Percentiles rank a stretch among this genome's conserved stretches.
phyloP scores from a whole-genome alignment of 2,113 vertebrate species.

The Corythaeola cristata region DNA sequence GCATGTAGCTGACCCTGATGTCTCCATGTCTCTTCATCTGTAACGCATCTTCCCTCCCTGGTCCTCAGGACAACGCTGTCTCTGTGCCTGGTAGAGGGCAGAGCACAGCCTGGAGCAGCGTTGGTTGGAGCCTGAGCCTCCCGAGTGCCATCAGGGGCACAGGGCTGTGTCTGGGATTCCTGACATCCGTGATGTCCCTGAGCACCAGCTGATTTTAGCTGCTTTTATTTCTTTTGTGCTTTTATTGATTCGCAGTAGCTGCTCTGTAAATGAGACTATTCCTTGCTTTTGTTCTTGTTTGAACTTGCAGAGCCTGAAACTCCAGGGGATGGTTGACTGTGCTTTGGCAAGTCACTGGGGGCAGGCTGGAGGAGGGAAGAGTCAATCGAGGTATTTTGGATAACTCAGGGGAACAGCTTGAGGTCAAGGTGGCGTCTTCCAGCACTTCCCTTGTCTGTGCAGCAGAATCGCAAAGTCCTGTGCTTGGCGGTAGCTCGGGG shows the following conservation, averaged over 20 bases:
- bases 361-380: background rate
- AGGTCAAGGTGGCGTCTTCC: background rate
- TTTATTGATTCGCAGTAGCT: background rate
- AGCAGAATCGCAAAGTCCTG: background rate
- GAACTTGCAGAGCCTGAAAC: background rate
- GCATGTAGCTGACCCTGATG: background rate
- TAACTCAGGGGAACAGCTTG: background rate
- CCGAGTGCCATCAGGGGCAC: rapidly evolving
- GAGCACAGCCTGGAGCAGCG: background rate
- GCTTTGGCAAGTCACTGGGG: background rate
- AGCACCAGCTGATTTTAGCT: background rate
- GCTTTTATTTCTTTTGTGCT: background rate
- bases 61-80: rapidly evolving
- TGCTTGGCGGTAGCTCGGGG: background rate
- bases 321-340: background rate
- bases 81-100: rapidly evolving
- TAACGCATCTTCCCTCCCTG: rapidly evolving
- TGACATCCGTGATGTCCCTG: background rate
- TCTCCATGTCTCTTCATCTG: background rate
- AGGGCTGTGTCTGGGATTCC: background rate
- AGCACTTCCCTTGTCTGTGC: background rate
- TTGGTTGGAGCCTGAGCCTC: background rate
- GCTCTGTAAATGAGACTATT: background rate
- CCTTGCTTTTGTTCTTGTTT: background rate
- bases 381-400: background rate